These are phyloP conservation scores for Parotia lawesii DNA, from an alignment of 2,113 vertebrate genomes.

Conservation along the genomic window DNA sequence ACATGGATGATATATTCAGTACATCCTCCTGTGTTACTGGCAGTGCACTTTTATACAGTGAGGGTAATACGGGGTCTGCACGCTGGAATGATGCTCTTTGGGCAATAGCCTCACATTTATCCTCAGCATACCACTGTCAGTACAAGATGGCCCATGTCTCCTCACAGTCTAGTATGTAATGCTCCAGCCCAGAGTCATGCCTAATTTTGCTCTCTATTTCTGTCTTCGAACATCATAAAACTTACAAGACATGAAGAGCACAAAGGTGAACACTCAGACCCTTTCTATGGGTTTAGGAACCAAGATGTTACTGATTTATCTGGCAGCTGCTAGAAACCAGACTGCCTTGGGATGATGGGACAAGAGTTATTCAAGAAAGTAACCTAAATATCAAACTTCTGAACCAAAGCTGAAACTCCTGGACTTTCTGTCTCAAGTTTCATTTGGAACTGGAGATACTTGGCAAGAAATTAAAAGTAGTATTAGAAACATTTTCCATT, in stretches of 20 bases:
- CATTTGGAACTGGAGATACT: neutral
- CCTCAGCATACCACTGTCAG: neutral
- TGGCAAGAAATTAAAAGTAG: neutral
- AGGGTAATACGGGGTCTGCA: neutral
- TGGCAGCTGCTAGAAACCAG: neutral
- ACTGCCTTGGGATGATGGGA: neutral
- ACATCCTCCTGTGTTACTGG: neutral
- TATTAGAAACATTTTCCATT: neutral
- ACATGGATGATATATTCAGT: neutral
- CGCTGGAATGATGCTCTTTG: neutral
- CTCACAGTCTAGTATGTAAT: neutral
- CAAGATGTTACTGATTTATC: neutral
- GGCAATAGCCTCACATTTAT: neutral
- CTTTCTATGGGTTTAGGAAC: neutral
- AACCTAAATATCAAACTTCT: neutral
- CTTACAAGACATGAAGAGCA: neutral
- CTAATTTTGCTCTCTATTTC: neutral
- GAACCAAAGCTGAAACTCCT: neutral
- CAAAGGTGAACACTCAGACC: neutral
- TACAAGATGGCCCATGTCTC: neutral
- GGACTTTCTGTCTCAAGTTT: neutral
- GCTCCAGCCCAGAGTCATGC: neutral
- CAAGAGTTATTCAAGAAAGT: neutral
- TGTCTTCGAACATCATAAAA: neutral
- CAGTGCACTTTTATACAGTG: neutral